Evolutionary conservation across 2,797 vertebrate genomes (phyloP).

Genomic region (Cercopithecus neglectus): DNA sequence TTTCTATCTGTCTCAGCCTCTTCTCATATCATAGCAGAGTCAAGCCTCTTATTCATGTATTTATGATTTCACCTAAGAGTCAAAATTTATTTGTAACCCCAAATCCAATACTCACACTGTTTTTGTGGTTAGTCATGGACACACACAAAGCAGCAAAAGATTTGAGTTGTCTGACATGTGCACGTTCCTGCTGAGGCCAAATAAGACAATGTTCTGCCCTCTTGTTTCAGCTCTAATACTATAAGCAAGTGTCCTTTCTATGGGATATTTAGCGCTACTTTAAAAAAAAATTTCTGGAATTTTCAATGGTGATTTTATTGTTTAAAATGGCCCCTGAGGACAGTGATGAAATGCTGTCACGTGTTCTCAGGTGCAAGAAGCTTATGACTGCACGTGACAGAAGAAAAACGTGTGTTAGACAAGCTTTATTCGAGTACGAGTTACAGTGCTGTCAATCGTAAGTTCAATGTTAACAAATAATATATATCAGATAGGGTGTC

Average conservation of each 20-base stretch:
- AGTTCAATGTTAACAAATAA: background rate
- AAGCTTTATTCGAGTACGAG: background rate
- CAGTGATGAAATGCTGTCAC: background rate
- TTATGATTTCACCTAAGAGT: background rate
- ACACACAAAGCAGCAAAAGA: background rate
- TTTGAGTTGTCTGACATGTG: background rate
- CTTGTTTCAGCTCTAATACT: background rate
- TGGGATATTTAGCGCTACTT: background rate
- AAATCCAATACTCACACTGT: background rate
- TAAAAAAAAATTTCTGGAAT: background rate
- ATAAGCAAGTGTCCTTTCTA: background rate
- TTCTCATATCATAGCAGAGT: background rate
- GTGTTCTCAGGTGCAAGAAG: background rate
- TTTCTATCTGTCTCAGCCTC: background rate
- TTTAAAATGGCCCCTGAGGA: background rate
- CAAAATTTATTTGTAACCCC: background rate
- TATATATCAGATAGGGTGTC: background rate
- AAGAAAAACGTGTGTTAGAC: background rate
- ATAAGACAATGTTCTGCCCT: background rate
- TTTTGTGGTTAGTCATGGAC: too few relatives aligned
- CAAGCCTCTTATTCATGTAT: background rate
- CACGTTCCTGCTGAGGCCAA: background rate
- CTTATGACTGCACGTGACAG: background rate
- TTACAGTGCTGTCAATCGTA: background rate
- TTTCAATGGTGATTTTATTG: background rate